Conservation (phyloP, 2,888 invertebrate genomes). For the Bibio marci region DNA sequence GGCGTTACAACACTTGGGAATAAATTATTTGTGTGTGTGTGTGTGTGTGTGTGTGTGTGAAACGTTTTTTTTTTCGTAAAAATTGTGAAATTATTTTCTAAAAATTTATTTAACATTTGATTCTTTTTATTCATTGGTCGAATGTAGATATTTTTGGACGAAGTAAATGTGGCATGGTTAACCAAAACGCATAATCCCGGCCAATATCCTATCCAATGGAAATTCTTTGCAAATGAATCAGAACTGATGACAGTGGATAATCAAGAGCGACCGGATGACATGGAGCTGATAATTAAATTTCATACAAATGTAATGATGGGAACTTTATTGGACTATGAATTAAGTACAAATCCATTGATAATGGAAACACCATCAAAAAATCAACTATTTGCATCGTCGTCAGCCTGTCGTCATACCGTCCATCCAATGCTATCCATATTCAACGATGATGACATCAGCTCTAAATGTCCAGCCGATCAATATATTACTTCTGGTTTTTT, state of each 20-base stretch:
- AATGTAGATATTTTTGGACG: slow-evolving; percentile 41
- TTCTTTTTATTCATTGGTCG: slow-evolving; percentile 9
- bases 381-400: slow-evolving; percentile 44
- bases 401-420: slow-evolving; percentile 46
- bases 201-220: slow-evolving; percentile 42
- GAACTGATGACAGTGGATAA: slow-evolving; percentile 53
- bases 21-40: too few species aligned
- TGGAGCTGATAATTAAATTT: slow-evolving; percentile 57
- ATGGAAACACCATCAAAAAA: slow-evolving; percentile 47
- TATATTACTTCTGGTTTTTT: slow-evolving; percentile 63
- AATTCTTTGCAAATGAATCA: slow-evolving; percentile 43
- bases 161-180: slow-evolving; percentile 41
- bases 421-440: slow-evolving; percentile 44
- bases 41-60: slow-evolving; percentile 22
- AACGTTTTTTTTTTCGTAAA: too few species aligned
- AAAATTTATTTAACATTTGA: too few species aligned
- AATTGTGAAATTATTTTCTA: too few species aligned
- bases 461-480: slow-evolving; percentile 57
- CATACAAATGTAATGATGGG: slow-evolving; percentile 32
- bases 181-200: slow-evolving; percentile 32
- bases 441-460: slow-evolving; percentile 49
- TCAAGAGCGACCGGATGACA: slow-evolving; percentile 41
- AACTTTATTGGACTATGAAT: slow-evolving; percentile 45
- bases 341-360: slow-evolving; percentile 52
- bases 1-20: too few species aligned